These are phyloP conservation scores for Neodontobutis hainanensis DNA, from an alignment of 2,113 vertebrate species.

Conservation along the genomic window DNA sequence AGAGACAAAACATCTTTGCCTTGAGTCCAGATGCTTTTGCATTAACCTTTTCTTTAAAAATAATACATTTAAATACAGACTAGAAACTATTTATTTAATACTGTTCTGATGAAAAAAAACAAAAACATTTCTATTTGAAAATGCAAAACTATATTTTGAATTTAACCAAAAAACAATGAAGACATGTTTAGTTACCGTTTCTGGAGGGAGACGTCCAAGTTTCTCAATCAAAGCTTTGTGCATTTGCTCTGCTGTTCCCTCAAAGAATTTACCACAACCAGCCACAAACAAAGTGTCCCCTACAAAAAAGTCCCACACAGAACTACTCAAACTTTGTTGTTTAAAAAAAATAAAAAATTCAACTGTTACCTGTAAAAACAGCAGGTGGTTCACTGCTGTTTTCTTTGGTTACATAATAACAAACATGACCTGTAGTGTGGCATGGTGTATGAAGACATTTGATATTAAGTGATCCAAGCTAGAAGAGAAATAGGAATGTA, in stretches of 20 bases:
- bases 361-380: constrained; percentile 89
- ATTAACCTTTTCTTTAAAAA: background rate
- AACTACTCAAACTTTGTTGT: too few species aligned
- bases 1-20: too few species aligned
- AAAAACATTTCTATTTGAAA: too few species aligned
- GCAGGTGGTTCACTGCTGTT: constrained; percentile 87
- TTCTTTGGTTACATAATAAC: constrained; percentile 93
- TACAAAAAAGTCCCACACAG: constrained; percentile 52
- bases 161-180: background rate
- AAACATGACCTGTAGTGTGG: constrained; percentile 97
- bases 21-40: too few species aligned
- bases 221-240: constrained; percentile 90
- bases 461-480: constrained; percentile 91
- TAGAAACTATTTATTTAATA: too few species aligned
- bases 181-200: constrained; percentile 81
- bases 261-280: constrained; percentile 97
- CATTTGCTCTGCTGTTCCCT: constrained; percentile 97
- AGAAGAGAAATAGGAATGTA: constrained; percentile 8
- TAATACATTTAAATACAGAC: background rate
- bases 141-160: background rate
- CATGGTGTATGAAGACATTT: constrained; percentile 95
- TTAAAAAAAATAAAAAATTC: too few species aligned
- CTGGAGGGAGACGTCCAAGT: constrained; percentile 86
- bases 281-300: constrained; percentile 96
- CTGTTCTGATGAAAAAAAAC: too few species aligned